Percentiles rank a stretch among this genome's conserved stretches.
Conservation (phyloP, 2,113 vertebrate genomes). For the Trematocara marginatum region DNA sequence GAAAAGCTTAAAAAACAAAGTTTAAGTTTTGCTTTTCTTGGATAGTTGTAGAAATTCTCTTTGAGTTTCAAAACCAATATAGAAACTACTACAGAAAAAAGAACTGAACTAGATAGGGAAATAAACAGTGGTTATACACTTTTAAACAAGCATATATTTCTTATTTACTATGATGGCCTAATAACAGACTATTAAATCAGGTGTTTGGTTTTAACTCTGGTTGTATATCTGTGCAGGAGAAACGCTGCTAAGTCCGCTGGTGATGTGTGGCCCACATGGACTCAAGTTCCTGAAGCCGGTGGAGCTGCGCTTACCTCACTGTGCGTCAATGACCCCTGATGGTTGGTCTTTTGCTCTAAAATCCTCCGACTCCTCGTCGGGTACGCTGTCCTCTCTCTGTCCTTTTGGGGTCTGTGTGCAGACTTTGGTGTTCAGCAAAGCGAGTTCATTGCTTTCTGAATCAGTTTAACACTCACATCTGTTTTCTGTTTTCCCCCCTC, state of each 20-base stretch:
- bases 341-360: constrained; percentile 99
- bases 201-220: background rate
- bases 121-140: background rate
- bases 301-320: constrained; percentile 98
- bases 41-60: background rate
- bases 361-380: constrained; percentile 99
- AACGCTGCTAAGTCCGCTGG: constrained; percentile 95
- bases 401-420: constrained; percentile 85
- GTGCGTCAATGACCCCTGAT: constrained; percentile 99
- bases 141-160: background rate
- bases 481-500: background rate
- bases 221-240: constrained; percentile 76
- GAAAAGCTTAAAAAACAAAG: background rate
- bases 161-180: background rate
- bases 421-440: constrained; percentile 65
- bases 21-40: background rate
- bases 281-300: constrained; percentile 99
- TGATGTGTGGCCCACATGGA: constrained; percentile 98
- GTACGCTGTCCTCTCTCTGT: constrained; percentile 97
- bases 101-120: background rate
- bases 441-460: constrained; percentile 13
- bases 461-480: constrained; percentile 2
- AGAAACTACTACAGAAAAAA: background rate
- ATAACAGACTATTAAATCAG: background rate
- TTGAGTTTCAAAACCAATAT: background rate